Conservation (phyloP, 2,113 vertebrate species). For the Anolis carolinensis region DNA sequence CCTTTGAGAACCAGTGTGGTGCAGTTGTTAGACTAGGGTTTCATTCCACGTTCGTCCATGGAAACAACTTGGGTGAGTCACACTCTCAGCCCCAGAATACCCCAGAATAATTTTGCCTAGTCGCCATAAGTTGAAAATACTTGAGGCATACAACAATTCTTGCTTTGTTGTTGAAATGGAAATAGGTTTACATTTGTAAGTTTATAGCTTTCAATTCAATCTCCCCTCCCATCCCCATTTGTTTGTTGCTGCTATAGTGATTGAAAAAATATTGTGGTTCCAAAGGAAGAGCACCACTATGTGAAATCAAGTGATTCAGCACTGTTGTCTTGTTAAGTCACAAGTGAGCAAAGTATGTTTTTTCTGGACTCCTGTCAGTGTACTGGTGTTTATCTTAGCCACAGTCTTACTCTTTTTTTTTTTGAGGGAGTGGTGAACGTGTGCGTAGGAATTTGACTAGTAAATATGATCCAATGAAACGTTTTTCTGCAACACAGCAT, state of each 20-base stretch:
- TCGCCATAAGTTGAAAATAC: too few relatives aligned
- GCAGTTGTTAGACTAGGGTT: too few relatives aligned
- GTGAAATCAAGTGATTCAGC: neutral
- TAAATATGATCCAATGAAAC: neutral
- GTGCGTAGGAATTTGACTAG: neutral
- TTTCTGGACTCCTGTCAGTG: neutral
- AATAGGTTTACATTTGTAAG: neutral
- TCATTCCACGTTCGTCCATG: too few relatives aligned
- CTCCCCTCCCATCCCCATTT: neutral
- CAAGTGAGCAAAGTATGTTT: neutral
- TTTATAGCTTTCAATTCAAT: too few relatives aligned
- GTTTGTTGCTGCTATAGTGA: neutral
- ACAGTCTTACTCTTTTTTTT: neutral
- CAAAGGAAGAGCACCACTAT: neutral
- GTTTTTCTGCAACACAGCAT: conserved; percentile 40
- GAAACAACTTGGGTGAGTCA: too few relatives aligned
- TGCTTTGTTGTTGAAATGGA: neutral
- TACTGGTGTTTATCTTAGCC: conserved; percentile 9
- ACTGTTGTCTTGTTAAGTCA: neutral
- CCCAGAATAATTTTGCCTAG: too few relatives aligned
- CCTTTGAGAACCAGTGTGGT: too few relatives aligned
- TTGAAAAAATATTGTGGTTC: neutral
- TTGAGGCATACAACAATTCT: too few relatives aligned
- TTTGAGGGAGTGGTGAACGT: accelerated
- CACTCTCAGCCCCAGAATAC: too few relatives aligned